Percentiles rank a stretch among this genome's conserved stretches.
Conservation (phyloP, 2,797 vertebrate species). For the Platalea minor region DNA sequence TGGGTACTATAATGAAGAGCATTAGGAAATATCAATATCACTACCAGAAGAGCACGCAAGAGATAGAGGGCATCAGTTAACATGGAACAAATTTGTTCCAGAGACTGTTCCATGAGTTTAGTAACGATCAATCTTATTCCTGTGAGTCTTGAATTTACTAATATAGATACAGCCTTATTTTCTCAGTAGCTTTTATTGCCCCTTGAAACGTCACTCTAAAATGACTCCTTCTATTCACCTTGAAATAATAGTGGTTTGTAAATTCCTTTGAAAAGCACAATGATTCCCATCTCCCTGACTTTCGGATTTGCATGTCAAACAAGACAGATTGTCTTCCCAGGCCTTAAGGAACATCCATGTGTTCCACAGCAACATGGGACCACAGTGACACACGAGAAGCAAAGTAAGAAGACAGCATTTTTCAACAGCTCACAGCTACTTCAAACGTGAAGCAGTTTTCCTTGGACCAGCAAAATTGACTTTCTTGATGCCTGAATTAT, state of each 20-base stretch:
- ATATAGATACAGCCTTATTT: neutral
- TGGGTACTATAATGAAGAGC: neutral
- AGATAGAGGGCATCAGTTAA: neutral
- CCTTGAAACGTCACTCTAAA: neutral
- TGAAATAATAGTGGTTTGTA: neutral
- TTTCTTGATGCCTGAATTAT: neutral
- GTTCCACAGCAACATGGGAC: neutral
- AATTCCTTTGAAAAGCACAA: neutral
- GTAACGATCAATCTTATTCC: neutral
- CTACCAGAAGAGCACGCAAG: neutral
- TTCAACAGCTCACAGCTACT: neutral
- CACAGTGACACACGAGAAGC: no score
- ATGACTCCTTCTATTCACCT: neutral
- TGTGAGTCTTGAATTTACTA: neutral
- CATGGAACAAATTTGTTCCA: neutral
- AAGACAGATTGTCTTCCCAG: neutral
- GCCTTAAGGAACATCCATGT: neutral
- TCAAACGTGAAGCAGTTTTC: neutral
- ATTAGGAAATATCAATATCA: neutral
- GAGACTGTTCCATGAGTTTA: neutral
- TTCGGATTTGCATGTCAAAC: neutral
- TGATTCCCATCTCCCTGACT: neutral
- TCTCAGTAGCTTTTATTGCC: neutral
- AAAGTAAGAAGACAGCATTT: neutral
- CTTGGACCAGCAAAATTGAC: neutral